Base-by-base conservation (phyloP, 2,797 vertebrate genomes). In the Hybognathus amarus region DNA sequence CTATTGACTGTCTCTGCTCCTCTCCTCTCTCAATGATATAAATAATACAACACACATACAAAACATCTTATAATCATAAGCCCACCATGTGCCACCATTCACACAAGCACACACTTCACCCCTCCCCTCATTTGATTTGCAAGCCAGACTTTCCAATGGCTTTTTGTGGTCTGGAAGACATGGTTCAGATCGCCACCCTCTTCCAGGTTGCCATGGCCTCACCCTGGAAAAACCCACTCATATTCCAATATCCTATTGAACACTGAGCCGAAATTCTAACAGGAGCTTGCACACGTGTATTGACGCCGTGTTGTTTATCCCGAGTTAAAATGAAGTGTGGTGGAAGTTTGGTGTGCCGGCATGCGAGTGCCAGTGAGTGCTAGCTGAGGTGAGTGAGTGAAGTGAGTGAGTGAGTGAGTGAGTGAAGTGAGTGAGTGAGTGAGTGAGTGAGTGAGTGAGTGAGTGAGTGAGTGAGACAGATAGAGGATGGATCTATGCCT, bases 141-240 rank as follows among this genome's bases (percentile, higher is more conserved):
- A 83, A 83, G 0, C 27, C 83, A 84, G 90, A 90, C 89, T 89
- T 88, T 87, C 85, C 87, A 59, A 66, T 81, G 74, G 88, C 87
- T 88, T 81, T 77, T 87, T 88, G 77, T 90, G 84, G 79, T 91
- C 87, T 54, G 79, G 80, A 88, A 92, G 90, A 89, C 90, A 83
- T 90, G 91, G 90, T 90, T 90, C 85, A 88, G 86, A 90, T 91
- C 79, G 85, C 91, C 74, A 83, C 91, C 90, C 91, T 93, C 89
- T 92, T 93, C 91, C 83, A 86, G 91, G 92, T 94, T 94, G 91
- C 93, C 93, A 92, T 93, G 93, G 93, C 86, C 92, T 92, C 88
- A 82, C 88, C 91, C 92, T 91, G 92, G 88, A 90, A 92, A 88
- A 93, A 90, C 90, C 89, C 91, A 93, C 92, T 93, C 92, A 92